These are phyloP conservation scores for Zootermopsis nevadensis DNA, from an alignment of 2,888 invertebrate genomes.

Conservation along the genomic window DNA sequence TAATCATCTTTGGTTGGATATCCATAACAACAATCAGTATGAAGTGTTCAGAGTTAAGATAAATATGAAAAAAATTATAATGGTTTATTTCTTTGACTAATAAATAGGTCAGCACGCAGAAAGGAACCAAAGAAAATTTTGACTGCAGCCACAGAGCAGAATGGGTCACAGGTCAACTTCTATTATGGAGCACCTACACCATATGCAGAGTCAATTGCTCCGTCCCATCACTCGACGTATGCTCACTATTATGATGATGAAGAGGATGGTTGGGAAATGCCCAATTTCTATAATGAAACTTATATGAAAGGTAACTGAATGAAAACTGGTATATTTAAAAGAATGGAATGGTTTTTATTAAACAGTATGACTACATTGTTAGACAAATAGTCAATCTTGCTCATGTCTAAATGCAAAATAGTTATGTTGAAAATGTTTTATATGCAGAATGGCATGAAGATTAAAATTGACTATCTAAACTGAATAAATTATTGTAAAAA, in stretches of 20 bases:
- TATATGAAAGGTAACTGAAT: slow-evolving; percentile 86
- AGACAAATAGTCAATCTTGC: too few species aligned
- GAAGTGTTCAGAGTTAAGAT: too few species aligned
- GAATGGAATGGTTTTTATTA: background rate
- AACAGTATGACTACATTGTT: background rate
- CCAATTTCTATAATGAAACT: slow-evolving; percentile 95
- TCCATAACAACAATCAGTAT: too few species aligned
- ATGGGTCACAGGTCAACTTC: slow-evolving; percentile 95
- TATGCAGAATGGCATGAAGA: too few species aligned
- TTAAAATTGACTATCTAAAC: too few species aligned
- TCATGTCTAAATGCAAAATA: too few species aligned
- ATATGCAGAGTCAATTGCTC: slow-evolving; percentile 94
- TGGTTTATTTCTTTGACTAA: background rate
- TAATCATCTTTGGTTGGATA: too few species aligned
- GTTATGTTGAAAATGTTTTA: too few species aligned
- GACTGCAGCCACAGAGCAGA: slow-evolving; percentile 89
- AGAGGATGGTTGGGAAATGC: slow-evolving; percentile 98
- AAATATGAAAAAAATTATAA: background rate
- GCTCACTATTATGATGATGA: slow-evolving; percentile 96
- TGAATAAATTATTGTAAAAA: too few species aligned
- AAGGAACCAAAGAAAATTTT: slow-evolving; percentile 93
- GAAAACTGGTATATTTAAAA: background rate
- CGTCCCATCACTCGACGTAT: slow-evolving; percentile 94
- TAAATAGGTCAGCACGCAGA: slow-evolving; percentile 79
- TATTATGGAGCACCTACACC: slow-evolving; percentile 95